These are phyloP conservation scores for Danio albolineatus DNA, from an alignment of 2,797 vertebrate species.

Conservation along the genomic window DNA sequence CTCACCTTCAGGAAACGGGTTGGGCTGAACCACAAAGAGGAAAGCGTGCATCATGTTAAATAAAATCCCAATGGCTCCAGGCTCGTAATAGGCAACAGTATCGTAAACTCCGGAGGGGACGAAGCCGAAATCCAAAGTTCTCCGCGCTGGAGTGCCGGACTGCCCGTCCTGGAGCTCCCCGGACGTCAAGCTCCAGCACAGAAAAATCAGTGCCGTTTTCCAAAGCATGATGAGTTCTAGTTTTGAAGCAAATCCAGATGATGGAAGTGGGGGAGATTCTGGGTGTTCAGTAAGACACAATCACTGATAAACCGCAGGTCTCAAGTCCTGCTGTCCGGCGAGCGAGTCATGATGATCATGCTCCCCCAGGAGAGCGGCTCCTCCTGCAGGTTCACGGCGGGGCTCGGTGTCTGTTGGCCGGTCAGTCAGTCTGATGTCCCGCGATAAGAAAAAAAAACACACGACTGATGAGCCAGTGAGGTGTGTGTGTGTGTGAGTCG, in stretches of 20 bases:
- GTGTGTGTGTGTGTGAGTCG: neutral
- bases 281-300: conserved; percentile 42
- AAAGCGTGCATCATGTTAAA: conserved; percentile 88
- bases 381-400: conserved; percentile 47
- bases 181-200: conserved; percentile 72
- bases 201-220: conserved; percentile 72
- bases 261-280: neutral
- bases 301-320: conserved; percentile 56
- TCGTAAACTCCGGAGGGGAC: conserved; percentile 88
- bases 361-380: conserved; percentile 54
- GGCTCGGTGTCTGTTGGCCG: neutral
- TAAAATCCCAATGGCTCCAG: conserved; percentile 83
- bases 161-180: conserved; percentile 75
- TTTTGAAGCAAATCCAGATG: conserved; percentile 52
- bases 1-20: conserved; percentile 92
- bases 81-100: conserved; percentile 84
- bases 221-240: conserved; percentile 74
- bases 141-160: conserved; percentile 64
- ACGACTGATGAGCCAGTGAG: conserved; percentile 8
- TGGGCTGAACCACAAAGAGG: conserved; percentile 88
- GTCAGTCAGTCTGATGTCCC: conserved; percentile 36
- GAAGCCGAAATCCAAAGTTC: conserved; percentile 87
- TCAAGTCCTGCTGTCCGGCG: conserved; percentile 68
- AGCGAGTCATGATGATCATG: conserved; percentile 63
- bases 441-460: conserved; percentile 60